phyloP scores from a whole-genome alignment of 2,888 invertebrate genomes.

The Pterostichus madidus region DNA sequence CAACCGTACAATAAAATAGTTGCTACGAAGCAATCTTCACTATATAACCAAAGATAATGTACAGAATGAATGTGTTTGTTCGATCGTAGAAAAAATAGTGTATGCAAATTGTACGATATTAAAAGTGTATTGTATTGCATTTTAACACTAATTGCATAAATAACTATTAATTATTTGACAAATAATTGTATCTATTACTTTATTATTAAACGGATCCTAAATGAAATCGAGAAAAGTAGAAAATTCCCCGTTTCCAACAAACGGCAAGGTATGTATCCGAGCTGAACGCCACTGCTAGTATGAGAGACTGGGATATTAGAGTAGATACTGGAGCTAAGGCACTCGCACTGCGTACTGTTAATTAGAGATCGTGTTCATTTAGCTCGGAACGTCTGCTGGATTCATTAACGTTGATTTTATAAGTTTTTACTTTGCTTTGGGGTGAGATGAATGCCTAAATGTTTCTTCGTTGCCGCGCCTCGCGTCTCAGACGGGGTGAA shows the following conservation, averaged over 20 bases:
- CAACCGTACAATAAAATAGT: no score
- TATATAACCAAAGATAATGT: no score
- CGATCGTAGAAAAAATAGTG: no score
- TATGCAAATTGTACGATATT: no score
- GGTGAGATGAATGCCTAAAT: slow-evolving; percentile 60
- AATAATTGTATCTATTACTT: no score
- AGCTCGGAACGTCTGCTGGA: slow-evolving; percentile 59
- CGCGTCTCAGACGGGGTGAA: slow-evolving; percentile 23
- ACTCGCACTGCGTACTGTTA: slow-evolving; percentile 45
- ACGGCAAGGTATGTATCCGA: neutral
- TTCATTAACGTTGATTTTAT: slow-evolving; percentile 66
- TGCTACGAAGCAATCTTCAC: no score
- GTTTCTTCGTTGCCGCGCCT: slow-evolving; percentile 7
- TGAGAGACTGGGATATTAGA: neutral
- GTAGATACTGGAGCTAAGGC: neutral
- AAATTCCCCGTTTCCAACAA: neutral
- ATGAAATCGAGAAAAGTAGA: no score
- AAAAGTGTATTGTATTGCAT: no score
- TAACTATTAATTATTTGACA: no score
- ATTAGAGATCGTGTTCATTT: slow-evolving; percentile 65
- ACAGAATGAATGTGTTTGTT: no score
- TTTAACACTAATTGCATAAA: no score
- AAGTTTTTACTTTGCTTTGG: slow-evolving; percentile 61
- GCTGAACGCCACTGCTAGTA: neutral
- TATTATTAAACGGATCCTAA: no score